Evolutionary conservation across 2,797 vertebrate genomes (phyloP), one percentile per base, ranked within the genome.

Genomic region (Artibeus jamaicensis): DNA sequence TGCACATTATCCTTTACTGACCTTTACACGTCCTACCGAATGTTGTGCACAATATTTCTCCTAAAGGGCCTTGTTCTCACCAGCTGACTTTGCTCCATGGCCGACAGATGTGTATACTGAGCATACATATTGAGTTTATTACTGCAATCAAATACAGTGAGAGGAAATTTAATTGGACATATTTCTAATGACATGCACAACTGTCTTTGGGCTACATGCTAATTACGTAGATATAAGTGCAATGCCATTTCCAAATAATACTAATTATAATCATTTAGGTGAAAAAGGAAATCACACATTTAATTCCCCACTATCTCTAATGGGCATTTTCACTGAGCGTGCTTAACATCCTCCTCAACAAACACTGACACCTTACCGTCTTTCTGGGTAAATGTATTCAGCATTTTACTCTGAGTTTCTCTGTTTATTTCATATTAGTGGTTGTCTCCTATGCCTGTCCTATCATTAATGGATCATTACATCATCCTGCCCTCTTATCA

Each of bases 241-340:
- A 95, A 67, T 88, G 67, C 9, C 67, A 85, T 90, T 96, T 95
- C 50, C 46, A 92, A 90, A 96, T 89, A 97, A 93, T 77, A 32
- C 16, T 92, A 85, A 96, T 93, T 92, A 50, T 8, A 81, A 39
- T 81, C 88, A 94, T 93, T 91, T 95, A 90, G 67, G 57, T 90
- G 19, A 94, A 81, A 97, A 89, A 71, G 7, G 81, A 84, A 93
- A 81, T 89, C 46, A 16, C 12, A 55, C 10, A 89, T 67, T 96
- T 81, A 94, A 87, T 95, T 87, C 39, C 39, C 15, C 93, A 37
- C 53, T 39, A 32, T 48, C 77, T 84, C 84, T 67, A 70, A 62
- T 3, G 76, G 32, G 15, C 11, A 7, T 90, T 95, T 93, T 86
- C 57, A n/a, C 32, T n/a, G 34, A 34, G 24, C 48, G 9, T 29